phyloP scores from a whole-genome alignment of 2,888 invertebrate species.

The Empis stercorea region DNA sequence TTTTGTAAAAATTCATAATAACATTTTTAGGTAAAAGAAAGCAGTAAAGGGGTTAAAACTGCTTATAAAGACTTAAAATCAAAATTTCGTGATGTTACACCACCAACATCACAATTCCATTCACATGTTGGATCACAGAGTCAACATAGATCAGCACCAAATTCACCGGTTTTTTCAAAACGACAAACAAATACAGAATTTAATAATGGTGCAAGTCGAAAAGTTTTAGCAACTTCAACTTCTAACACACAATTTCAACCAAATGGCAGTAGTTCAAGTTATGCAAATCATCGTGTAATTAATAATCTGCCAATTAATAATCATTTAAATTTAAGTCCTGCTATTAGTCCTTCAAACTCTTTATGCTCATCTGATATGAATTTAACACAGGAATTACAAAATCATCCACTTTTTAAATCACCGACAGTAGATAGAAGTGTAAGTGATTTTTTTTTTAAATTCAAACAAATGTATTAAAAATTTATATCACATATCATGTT shows the following conservation, averaged over 20 bases:
- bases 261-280: slow-evolving; percentile 25
- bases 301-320: slow-evolving; percentile 16
- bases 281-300: slow-evolving; percentile 17
- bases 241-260: slow-evolving; percentile 31
- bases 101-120: slow-evolving; percentile 16
- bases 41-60: slow-evolving; percentile 61
- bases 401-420: slow-evolving; percentile 39
- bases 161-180: slow-evolving; percentile 48
- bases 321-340: slow-evolving; percentile 31
- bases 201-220: slow-evolving; percentile 8
- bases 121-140: slow-evolving; percentile 11
- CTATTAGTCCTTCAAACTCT: slow-evolving; percentile 34
- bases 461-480: too few relatives aligned
- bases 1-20: too few relatives aligned
- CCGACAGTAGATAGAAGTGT: slow-evolving; percentile 53
- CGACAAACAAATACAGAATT: slow-evolving; percentile 24
- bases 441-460: slow-evolving; percentile 37
- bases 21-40: slow-evolving; percentile 49
- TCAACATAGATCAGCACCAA: slow-evolving; percentile 48
- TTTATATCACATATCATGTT: too few relatives aligned
- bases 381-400: slow-evolving; percentile 44
- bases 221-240: slow-evolving; percentile 21
- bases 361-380: slow-evolving; percentile 37
- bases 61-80: slow-evolving; percentile 65
- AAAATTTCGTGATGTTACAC: slow-evolving; percentile 40